Base-by-base conservation (phyloP, 2,888 invertebrate genomes). In the Drosophila demipolita region DNA sequence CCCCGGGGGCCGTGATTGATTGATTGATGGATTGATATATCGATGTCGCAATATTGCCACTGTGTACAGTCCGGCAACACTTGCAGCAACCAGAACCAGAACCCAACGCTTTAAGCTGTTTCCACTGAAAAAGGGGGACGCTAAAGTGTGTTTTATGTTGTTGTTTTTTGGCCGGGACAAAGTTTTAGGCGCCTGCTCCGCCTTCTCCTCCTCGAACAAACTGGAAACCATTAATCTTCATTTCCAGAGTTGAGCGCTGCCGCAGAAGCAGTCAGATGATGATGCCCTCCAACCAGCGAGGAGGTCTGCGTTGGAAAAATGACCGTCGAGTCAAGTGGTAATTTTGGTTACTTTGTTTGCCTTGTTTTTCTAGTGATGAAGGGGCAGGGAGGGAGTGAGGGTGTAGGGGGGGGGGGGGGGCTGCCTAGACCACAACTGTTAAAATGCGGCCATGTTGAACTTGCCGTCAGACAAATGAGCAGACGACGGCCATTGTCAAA, bases 171-270 rank as follows among this genome's bases (percentile, higher is more conserved):
- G 68, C 60, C 55, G 63, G 76, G 66, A 49, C 72, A 77, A 79
- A 86, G 83, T 82, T 85, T 88, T 86, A 83, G 72, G 78, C 77
- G 53, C 26, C 42, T 15, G 12, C 15, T 33, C 32, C 15, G 20
- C 32, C 50, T 32, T 5, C 17, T 29, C n/a, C 15, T 15, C 23
- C 26, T n/a, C 26, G 17, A 23, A 73, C 78, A 80, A 85, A 80
- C 87, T 82, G 60, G 33, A 45, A 81, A 78, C 82, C 91, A 91
- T 91, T 91, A 91, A 92, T 91, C 91, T 92, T 91, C 89, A 91
- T 91, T 91, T 87, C 82, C 78, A 71, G 73, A 52, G 67, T 58
- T 60, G 42, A 48, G 6, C 35, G 23, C 53, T 17, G 66, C 63
- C 49, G 54, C 59, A 49, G 53, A 38, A 66, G 49, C 55, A 60